Base-by-base conservation (phyloP, 2,113 vertebrate genomes). In the Platichthys stellatus region DNA sequence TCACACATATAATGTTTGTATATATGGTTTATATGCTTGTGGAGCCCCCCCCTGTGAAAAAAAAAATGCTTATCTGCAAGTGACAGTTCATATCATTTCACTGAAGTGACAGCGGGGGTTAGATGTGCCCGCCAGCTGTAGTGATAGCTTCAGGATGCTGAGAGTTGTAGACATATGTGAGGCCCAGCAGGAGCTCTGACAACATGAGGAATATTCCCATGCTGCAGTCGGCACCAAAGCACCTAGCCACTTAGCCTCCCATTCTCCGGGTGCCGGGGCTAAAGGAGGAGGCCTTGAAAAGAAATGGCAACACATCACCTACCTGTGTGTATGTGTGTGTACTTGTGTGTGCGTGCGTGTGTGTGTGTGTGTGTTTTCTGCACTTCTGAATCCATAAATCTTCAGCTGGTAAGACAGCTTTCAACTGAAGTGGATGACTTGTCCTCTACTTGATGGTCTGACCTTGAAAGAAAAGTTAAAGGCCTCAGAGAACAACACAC, bases 111-210 rank as follows among this genome's bases (percentile, higher is more conserved):
- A 84, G 88, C 74, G 43, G 86, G 81, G 78, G 80, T 90, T 91
- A 93, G 93, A 95, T 94, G 92, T 88, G 90, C 63, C 85, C 76
- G 81, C 89, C 91, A 77, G 87, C 88, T 89, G 83, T 59, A 86
- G 74, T 89, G 93, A 92, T 85, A 80, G 79, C 82, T 86, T 74
- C 77, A 80, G 82, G 72, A 82, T 82, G 83, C 74, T 80, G 81
- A 80, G 82, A 84, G 90, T 83, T 81, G 86, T 49, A 78, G 82
- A 85, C 92, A 89, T 90, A 92, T 91, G 92, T 66, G 80, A 62
- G 62, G 62, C 90, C 81, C 92, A 84, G 93, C 90, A 65, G 92
- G 92, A 77, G 88, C 63, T 81, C 83, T 87, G 89, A 92, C 86
- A 92, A 86, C 86, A 92, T 88, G 78, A 92, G 88, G 92, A 91